A percentile compares a stretch with the other conserved stretches of the same genome.
These are phyloP conservation scores for Drosophila monieri DNA, from an alignment of 2,888 invertebrate species.

Conservation along the genomic window DNA sequence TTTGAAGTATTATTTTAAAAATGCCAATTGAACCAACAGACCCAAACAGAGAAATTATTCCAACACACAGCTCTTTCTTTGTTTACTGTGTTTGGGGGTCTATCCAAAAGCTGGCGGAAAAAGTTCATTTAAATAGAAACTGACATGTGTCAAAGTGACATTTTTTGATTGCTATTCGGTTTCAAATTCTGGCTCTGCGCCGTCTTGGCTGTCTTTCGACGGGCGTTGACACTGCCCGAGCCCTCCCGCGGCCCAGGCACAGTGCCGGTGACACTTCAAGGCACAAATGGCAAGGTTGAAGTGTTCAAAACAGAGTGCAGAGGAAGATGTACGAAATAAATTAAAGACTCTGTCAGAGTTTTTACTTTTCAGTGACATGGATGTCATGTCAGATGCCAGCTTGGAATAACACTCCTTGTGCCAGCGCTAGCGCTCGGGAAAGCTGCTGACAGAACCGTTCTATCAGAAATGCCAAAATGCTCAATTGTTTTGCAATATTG, in stretches of 20 bases:
- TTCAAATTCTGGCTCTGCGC: slow-evolving; percentile 43
- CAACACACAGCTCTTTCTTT: not conserved
- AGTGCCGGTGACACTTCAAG: slow-evolving; percentile 70
- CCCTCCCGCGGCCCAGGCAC: slow-evolving; percentile 24
- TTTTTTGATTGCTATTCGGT: slow-evolving; percentile 66
- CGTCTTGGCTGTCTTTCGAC: slow-evolving; percentile 34
- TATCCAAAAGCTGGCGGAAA: slow-evolving; percentile 18
- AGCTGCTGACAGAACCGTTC: slow-evolving; percentile 54
- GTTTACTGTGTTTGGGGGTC: not conserved
- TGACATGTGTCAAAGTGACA: slow-evolving; percentile 78
- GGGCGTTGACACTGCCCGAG: slow-evolving; percentile 59
- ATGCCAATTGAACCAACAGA: no score
- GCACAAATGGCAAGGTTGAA: slow-evolving; percentile 46
- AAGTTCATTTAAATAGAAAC: slow-evolving; percentile 75
- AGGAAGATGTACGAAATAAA: slow-evolving; percentile 44
- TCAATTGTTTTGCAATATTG: not conserved
- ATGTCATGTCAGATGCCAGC: slow-evolving; percentile 78
- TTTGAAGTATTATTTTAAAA: no score
- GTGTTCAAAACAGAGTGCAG: slow-evolving; percentile 13
- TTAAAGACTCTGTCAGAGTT: slow-evolving; percentile 72
- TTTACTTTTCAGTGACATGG: slow-evolving; percentile 72
- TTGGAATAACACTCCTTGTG: slow-evolving; percentile 44
- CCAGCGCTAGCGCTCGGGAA: slow-evolving; percentile 39
- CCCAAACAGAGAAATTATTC: not conserved
- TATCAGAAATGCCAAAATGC: slow-evolving; percentile 1